Percentiles rank a stretch among this genome's conserved stretches.
Conservation (phyloP, 2,888 invertebrate genomes). For the Germaria angustata region DNA sequence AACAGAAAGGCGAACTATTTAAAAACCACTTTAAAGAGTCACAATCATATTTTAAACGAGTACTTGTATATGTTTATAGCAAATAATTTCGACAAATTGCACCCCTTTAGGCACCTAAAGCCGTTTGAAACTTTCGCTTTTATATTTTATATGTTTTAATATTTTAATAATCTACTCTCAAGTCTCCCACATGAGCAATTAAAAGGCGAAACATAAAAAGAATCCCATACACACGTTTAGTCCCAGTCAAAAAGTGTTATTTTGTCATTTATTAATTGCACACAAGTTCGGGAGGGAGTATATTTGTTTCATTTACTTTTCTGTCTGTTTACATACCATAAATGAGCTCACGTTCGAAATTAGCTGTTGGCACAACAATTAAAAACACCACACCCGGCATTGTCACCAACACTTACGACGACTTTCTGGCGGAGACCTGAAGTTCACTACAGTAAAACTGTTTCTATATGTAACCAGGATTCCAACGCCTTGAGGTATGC, state of each 20-base stretch:
- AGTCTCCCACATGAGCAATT: constrained; percentile 1
- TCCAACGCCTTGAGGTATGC: constrained; percentile 48
- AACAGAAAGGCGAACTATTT: too few species aligned
- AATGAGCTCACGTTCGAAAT: constrained; percentile 83
- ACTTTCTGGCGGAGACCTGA: background rate
- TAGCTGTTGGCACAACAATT: constrained; percentile 85
- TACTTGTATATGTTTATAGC: too few species aligned
- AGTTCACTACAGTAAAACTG: background rate
- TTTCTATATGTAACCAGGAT: background rate
- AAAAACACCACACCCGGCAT: constrained; percentile 86
- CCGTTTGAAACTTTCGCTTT: background rate
- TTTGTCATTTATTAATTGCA: constrained; percentile 24
- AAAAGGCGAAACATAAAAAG: background rate
- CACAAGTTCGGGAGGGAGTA: background rate
- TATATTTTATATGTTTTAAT: background rate
- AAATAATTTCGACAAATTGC: too few species aligned
- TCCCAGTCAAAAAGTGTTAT: constrained; percentile 7
- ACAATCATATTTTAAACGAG: too few species aligned
- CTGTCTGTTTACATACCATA: constrained; percentile 74
- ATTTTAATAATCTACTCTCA: background rate
- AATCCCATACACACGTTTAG: too few species aligned
- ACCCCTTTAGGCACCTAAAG: too few species aligned
- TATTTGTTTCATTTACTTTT: constrained; percentile 31
- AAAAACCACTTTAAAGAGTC: too few species aligned
- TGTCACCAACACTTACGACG: constrained; percentile 53